Evolutionary conservation across 1,140 invertebrate species (phyloP), one percentile per base, ranked within the genome.

Genomic region (Diploscapter pachys): DNA sequence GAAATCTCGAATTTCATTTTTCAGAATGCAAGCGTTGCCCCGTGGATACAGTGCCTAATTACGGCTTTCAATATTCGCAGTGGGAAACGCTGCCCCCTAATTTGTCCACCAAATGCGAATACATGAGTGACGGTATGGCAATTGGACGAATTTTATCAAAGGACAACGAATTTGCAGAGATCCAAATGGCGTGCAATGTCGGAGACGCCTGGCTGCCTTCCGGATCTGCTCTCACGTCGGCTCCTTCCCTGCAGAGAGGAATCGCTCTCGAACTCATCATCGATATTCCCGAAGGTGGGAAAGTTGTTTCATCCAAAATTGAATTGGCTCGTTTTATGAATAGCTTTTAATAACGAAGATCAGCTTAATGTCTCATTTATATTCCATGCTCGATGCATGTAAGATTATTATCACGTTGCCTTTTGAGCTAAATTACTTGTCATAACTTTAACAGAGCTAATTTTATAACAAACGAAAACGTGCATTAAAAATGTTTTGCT

Each of bases 51-150:
- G 87, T 88, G 3, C 89, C 90, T 4, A 87, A 88, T 54, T 89
- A 88, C 72, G 87, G 88, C 3, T 82, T 89, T 13, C 85, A 87
- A 68, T 88, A 88, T 80, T 85, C 84, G 48, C 86, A 87, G 81
- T 91, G 90, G 90, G 86, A 88, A 61, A 79, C 81, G 11, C 80
- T 90, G 81, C 90, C 90, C 3, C 79, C 82, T 31, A 87, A 87
- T 64, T 82, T 90, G 74, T 82, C 86, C 8, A 81, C 87, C 4
- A 84, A 85, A 4, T 90, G 90, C 78, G 86, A 88, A 13, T 80
- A 80, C 59, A 63, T 81, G 11, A 71, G 75, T 71, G 79, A 80
- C 59, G 82, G 82, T 81, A 62, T 73, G 13, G 55, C 48, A 59
- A 53, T 52, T 56, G 53, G 61, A 31, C 31, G 31, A 31, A 31